Evolutionary conservation across 2,113 vertebrate species (phyloP), one percentile per base, ranked within the genome.

Genomic region (Callaeas wilsoni): DNA sequence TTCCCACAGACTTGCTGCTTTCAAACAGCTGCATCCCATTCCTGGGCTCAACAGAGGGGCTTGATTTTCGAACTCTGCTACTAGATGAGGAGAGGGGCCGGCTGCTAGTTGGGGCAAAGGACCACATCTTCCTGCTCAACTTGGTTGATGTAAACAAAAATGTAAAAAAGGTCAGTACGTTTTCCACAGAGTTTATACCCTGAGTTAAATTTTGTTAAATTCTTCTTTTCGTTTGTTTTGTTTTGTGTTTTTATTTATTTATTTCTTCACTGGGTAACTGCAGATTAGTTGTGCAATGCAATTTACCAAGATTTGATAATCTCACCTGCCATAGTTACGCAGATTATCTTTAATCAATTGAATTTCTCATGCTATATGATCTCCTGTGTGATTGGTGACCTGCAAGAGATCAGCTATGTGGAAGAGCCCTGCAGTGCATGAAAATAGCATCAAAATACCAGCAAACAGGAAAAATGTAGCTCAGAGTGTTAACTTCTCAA

Each of bases 81-180:
- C 90, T 99, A 94, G 99, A 99, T 87, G 99, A 99, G 95, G 99
- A 99, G 97, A 98, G 98, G 89, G 98, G 98, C 81, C 97, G 98
- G 69, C 98, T 99, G 90, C 97, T 99, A 30, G 97, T 99, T 11
- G 99, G 99, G 79, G 98, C 98, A 94, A 99, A 98, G 95, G 99
- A 99, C 85, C 98, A 99, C 96, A 96, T 99, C 96, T 99, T 99
- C 97, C 97, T 99, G 93, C 98, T 99, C 87, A 99, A 97, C 95
- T 98, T 99, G 80, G 98, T 99, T 81, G 98, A 99, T 96, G 97
- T 99, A 95, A 98, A 98, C 97, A 98, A 98, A 97, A 98, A 98
- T 81, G 98, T 98, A 63, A 98, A 98, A 94, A 99, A 99, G 99
- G 99, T 98, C 78, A 97, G 98, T 98, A 78, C 75, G 12, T 94